Conservation (phyloP, 1,140 invertebrate species). For the Bathynomus jamesi region DNA sequence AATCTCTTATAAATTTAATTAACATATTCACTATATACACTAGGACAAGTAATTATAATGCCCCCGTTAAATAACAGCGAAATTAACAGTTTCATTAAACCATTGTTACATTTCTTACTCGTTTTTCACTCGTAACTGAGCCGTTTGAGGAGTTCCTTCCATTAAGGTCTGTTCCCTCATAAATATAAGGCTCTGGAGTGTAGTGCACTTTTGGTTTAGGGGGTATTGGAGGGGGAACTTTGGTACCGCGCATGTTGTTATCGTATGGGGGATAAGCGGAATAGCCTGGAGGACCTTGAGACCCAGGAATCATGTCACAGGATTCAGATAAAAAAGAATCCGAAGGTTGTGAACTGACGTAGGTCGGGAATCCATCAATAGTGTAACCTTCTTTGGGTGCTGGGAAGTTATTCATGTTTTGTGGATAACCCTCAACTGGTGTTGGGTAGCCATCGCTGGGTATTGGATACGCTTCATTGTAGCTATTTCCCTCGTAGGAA, state of each 20-base stretch:
- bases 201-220: slow-evolving; percentile 32
- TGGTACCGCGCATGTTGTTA: slow-evolving; percentile 22
- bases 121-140: slow-evolving; percentile 19
- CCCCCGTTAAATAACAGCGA: not conserved
- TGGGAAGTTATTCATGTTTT: slow-evolving; percentile 8
- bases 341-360: slow-evolving; percentile 33
- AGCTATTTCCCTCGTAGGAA: not conserved
- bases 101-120: slow-evolving; percentile 34
- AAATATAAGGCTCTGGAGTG: slow-evolving; percentile 31
- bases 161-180: slow-evolving; percentile 21
- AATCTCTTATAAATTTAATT: too few relatives aligned
- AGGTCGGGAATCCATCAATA: slow-evolving; percentile 17
- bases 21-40: too few relatives aligned
- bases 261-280: slow-evolving; percentile 33
- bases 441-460: slow-evolving; percentile 27
- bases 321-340: slow-evolving; percentile 35
- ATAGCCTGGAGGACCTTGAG: slow-evolving; percentile 32
- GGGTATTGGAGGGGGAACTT: slow-evolving; percentile 33
- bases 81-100: slow-evolving; percentile 15
- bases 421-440: slow-evolving; percentile 28
- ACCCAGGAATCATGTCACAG: slow-evolving; percentile 26
- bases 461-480: slow-evolving; percentile 15
- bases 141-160: slow-evolving; percentile 22
- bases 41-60: too few relatives aligned
- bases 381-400: slow-evolving; percentile 12